A percentile compares a stretch with the other conserved stretches of the same genome.
Conservation (phyloP, 2,888 invertebrate species). For the Rhorus exstirpatorius region DNA sequence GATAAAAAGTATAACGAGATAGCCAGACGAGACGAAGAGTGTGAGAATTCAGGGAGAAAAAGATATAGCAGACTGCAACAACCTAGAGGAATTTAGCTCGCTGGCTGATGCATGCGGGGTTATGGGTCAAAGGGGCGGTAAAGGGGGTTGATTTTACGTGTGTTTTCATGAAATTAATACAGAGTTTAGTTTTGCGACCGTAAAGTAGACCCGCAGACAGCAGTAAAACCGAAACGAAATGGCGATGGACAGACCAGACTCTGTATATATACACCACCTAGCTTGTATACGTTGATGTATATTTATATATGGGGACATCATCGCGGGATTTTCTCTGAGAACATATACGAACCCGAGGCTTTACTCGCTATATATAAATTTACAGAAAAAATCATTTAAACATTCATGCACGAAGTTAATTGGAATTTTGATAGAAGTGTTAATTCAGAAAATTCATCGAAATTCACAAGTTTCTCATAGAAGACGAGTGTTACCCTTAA, state of each 20-base stretch:
- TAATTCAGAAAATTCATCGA: too few species aligned
- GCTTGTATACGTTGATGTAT: too few species aligned
- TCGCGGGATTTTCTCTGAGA: neutral
- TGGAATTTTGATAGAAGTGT: too few species aligned
- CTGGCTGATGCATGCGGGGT: slow-evolving; percentile 70
- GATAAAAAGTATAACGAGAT: slow-evolving; percentile 7
- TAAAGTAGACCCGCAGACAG: slow-evolving; percentile 83
- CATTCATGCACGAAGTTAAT: too few species aligned
- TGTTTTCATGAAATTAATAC: slow-evolving; percentile 84
- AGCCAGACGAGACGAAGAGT: slow-evolving; percentile 27
- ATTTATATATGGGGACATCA: slow-evolving; percentile 4
- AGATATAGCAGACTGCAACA: slow-evolving; percentile 67
- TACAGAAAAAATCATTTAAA: too few species aligned
- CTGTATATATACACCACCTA: neutral
- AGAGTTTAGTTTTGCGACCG: slow-evolving; percentile 82
- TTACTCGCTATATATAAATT: too few species aligned
- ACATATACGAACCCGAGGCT: neutral
- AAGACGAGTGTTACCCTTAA: too few species aligned
- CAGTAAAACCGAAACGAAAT: slow-evolving; percentile 80
- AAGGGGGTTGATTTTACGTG: slow-evolving; percentile 77
- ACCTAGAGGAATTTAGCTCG: slow-evolving; percentile 73
- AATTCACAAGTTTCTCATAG: too few species aligned
- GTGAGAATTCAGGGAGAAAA: slow-evolving; percentile 8
- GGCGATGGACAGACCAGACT: slow-evolving; percentile 78
- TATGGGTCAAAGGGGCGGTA: slow-evolving; percentile 69